Conservation (phyloP, 37 sponge, comb jelly and placozoan species). For the Agelas oroides region DNA sequence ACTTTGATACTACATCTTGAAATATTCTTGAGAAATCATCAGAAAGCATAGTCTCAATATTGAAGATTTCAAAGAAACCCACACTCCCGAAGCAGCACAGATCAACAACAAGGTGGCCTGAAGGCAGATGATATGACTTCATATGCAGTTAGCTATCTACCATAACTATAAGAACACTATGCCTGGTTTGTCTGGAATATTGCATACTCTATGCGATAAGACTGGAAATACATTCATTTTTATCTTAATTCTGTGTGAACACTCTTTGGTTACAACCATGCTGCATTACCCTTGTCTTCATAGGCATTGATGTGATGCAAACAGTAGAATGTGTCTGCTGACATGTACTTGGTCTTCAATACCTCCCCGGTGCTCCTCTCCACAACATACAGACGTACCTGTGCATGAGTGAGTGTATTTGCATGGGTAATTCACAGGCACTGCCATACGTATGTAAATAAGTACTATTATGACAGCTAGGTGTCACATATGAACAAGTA, state of each 20-base stretch:
- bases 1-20: background rate
- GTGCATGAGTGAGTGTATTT: background rate
- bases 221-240: too few relatives aligned
- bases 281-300: slow-evolving; percentile 31
- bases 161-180: too few relatives aligned
- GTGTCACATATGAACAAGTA: too few relatives aligned
- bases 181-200: too few relatives aligned
- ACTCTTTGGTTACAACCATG: too few relatives aligned
- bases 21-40: background rate
- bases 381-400: slow-evolving; percentile 18
- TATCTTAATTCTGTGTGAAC: too few relatives aligned
- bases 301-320: slow-evolving; percentile 39
- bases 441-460: too few relatives aligned
- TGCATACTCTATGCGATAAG: too few relatives aligned
- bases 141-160: too few relatives aligned
- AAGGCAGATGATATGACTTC: background rate
- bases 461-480: too few relatives aligned
- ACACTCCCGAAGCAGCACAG: slow-evolving; percentile 1
- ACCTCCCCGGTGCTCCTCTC: slow-evolving; percentile 12
- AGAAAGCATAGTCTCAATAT: background rate
- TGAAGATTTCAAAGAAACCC: background rate
- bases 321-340: background rate
- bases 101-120: slow-evolving; percentile 20
- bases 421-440: too few relatives aligned
- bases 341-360: background rate